Evolutionary conservation across 2,888 invertebrate species (phyloP).

Genomic region (Merodon equestris): DNA sequence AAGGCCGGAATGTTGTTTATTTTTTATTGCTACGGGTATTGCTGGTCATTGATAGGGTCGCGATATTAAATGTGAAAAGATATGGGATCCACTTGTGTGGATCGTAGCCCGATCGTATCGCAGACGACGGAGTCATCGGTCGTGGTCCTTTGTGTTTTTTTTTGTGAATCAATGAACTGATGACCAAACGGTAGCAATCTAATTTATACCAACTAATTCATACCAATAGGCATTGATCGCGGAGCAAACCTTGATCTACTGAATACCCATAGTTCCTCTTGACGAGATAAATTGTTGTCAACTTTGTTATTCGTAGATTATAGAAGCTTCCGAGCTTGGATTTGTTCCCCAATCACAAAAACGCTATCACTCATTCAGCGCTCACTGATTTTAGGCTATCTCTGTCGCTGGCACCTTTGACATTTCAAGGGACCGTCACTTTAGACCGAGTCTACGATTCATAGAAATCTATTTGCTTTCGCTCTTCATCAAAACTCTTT

Average conservation of each 20-base stretch:
- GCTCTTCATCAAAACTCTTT: neutral
- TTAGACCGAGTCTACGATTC: slow-evolving; percentile 15
- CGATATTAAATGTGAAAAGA: slow-evolving; percentile 5
- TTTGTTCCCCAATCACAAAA: slow-evolving; percentile 10
- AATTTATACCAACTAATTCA: too few relatives aligned
- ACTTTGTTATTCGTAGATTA: slow-evolving; percentile 5
- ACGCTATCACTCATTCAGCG: slow-evolving; percentile 18
- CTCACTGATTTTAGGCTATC: slow-evolving; percentile 49
- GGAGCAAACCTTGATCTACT: too few relatives aligned
- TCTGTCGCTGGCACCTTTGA: slow-evolving; percentile 55
- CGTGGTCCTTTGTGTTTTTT: slow-evolving; percentile 10
- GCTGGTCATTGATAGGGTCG: slow-evolving; percentile 14
- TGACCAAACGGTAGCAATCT: neutral
- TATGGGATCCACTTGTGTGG: slow-evolving; percentile 4
- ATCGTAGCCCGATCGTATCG: too few relatives aligned
- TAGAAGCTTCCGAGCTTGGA: slow-evolving; percentile 12
- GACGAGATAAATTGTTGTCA: slow-evolving; percentile 39
- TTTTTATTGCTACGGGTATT: slow-evolving; percentile 9
- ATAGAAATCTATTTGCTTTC: slow-evolving; percentile 15
- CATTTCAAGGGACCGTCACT: slow-evolving; percentile 13
- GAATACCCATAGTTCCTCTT: slow-evolving; percentile 38
- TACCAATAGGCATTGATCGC: neutral
- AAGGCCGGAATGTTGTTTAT: slow-evolving; percentile 11
- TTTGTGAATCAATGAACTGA: slow-evolving; percentile 24
- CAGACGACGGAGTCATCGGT: neutral